Evolutionary conservation across 2,113 vertebrate species (phyloP).

Genomic region (Gavialis gangeticus): DNA sequence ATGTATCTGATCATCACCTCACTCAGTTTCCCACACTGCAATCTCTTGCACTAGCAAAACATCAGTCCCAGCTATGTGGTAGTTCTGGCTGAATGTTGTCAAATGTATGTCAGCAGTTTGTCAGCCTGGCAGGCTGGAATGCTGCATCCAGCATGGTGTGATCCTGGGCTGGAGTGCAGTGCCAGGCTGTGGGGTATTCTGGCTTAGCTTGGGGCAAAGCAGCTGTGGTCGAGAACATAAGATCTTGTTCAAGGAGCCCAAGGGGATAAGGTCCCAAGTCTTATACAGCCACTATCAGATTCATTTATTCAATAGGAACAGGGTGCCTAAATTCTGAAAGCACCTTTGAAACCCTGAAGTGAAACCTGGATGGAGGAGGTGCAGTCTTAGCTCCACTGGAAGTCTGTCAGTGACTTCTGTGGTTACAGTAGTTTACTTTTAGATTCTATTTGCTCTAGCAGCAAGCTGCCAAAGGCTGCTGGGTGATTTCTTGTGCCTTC

Average conservation of each 20-base stretch:
- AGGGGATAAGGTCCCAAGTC: neutral
- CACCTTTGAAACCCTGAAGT: neutral
- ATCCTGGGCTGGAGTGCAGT: fast-evolving
- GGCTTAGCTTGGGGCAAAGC: neutral
- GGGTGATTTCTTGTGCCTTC: neutral
- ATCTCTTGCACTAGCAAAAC: neutral
- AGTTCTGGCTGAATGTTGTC: neutral
- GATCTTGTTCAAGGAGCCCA: neutral
- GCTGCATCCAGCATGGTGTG: fast-evolving
- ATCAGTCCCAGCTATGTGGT: neutral
- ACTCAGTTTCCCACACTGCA: neutral
- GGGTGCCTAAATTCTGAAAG: neutral
- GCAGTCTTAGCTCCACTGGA: neutral
- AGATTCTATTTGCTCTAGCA: neutral
- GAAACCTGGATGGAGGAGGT: neutral
- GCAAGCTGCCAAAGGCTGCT: neutral
- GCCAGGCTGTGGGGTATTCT: fast-evolving
- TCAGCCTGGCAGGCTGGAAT: neutral
- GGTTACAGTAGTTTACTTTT: neutral
- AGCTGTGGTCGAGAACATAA: neutral
- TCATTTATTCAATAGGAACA: neutral
- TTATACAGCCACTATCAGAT: neutral
- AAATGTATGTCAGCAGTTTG: neutral
- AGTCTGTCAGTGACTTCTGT: neutral
- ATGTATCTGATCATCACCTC: neutral